Base-by-base conservation (phyloP, 2,797 vertebrate species). In the Hapalemur alaotrensis region DNA sequence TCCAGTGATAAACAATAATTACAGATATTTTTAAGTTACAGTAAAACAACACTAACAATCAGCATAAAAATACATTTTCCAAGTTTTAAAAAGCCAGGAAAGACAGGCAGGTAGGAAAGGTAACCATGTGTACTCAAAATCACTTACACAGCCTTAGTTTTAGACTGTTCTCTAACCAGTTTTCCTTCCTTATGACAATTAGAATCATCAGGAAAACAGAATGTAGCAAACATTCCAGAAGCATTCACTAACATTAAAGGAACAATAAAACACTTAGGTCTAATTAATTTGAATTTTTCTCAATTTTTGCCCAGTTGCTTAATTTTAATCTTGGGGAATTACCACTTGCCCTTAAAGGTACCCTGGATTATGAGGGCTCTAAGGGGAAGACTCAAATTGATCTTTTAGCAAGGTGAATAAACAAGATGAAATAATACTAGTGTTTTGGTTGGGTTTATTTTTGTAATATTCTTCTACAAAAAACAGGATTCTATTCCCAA, bases 221-320 rank as follows among this genome's bases (percentile, higher is more conserved):
- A 97, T 85, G 85, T 20, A 95, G 72, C 81, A 87, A 93, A 91
- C 87, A 95, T 96, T 97, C 95, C 83, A 94, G 88, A 92, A 89
- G n/a, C 76, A 23, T 54, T 91, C 43, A 61, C 41, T 75, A 87
- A 91, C 67, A 88, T 61, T 90, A 75, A 90, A 96, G 69, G 54
- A 10, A 48, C 78, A 93, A 80, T 78, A 89, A 91, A 79, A 52
- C 23, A 30, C 41, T 95, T 70, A 61, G 22, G 20, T 69, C 38
- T 50, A 82, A 48, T 70, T 91, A 69, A 78, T 80, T 84, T 89
- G 20, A 63, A 52, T 59, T 95, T 79, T 92, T 79, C 76, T 52
- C 88, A 61, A 76, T 84, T 79, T 86, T 91, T 94, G n/a, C 14
- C 46, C 50, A 63, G 41, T 28, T 81, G 72, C 50, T 89, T 88